Conservation (phyloP, 2,797 vertebrate genomes). For the Eleutherodactylus coqui region DNA sequence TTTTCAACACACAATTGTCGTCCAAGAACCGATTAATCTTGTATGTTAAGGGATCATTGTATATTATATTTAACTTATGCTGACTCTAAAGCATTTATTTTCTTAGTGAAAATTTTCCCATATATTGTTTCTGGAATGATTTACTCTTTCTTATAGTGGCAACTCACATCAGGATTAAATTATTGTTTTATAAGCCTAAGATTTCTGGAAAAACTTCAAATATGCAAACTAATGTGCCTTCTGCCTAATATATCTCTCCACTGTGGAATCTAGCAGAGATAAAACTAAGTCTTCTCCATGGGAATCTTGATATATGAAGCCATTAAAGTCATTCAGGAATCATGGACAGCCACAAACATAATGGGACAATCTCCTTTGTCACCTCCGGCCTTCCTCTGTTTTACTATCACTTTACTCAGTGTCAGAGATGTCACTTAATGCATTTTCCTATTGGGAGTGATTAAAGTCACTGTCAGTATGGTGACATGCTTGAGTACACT, state of each 20-base stretch:
- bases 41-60: too few species aligned
- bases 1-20: too few species aligned
- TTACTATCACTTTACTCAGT: background rate
- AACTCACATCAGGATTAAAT: background rate
- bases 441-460: background rate
- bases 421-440: background rate
- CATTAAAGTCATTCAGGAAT: slow-evolving; percentile 7
- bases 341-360: background rate
- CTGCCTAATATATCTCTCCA: slow-evolving; percentile 18
- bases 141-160: background rate
- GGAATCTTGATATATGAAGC: background rate
- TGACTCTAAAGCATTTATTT: too few species aligned
- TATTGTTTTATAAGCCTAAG: background rate
- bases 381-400: slow-evolving; percentile 1
- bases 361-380: slow-evolving; percentile 18
- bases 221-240: background rate
- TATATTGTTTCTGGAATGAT: background rate
- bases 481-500: background rate
- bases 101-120: too few species aligned
- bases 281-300: slow-evolving; percentile 8
- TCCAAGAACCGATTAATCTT: too few species aligned
- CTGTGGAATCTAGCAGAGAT: slow-evolving; percentile 17
- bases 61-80: too few species aligned
- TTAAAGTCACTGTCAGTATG: background rate
- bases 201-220: background rate